Conservation (phyloP, 2,797 vertebrate genomes). For the Hippopotamyrus pictus region DNA sequence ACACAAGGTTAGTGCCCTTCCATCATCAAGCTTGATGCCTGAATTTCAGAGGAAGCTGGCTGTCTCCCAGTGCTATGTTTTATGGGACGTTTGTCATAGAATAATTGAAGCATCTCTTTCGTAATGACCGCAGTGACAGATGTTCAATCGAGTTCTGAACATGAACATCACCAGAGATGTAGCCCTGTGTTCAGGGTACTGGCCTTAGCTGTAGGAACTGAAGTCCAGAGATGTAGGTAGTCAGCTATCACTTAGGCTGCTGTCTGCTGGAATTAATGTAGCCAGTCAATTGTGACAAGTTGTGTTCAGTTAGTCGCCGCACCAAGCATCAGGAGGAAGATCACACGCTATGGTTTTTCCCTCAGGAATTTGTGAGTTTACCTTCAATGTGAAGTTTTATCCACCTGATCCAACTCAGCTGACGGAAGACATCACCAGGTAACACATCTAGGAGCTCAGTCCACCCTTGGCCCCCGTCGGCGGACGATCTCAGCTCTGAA, state of each 20-base stretch:
- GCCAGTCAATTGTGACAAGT: neutral
- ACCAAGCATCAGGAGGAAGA: neutral
- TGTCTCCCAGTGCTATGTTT: neutral
- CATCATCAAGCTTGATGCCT: neutral
- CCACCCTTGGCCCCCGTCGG: neutral
- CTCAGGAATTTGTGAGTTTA: conserved; percentile 72
- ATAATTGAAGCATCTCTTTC: neutral
- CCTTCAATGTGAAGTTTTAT: conserved; percentile 92
- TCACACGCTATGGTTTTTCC: neutral
- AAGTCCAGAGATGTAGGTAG: neutral
- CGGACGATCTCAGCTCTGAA: neutral
- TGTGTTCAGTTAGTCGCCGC: neutral
- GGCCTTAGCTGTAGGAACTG: no score
- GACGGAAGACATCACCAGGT: conserved; percentile 81
- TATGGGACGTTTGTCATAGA: neutral
- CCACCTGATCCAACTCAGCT: conserved; percentile 89
- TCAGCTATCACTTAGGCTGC: neutral
- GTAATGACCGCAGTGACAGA: neutral
- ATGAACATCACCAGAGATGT: neutral
- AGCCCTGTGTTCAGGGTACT: neutral
- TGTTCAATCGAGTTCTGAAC: neutral
- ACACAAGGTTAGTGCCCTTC: conserved; percentile 70
- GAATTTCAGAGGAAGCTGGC: neutral
- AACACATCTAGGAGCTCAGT: neutral
- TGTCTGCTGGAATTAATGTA: neutral